Evolutionary conservation across 2,113 vertebrate species (phyloP), one percentile per base, ranked within the genome.

Genomic region (Stigmatopora nigra): DNA sequence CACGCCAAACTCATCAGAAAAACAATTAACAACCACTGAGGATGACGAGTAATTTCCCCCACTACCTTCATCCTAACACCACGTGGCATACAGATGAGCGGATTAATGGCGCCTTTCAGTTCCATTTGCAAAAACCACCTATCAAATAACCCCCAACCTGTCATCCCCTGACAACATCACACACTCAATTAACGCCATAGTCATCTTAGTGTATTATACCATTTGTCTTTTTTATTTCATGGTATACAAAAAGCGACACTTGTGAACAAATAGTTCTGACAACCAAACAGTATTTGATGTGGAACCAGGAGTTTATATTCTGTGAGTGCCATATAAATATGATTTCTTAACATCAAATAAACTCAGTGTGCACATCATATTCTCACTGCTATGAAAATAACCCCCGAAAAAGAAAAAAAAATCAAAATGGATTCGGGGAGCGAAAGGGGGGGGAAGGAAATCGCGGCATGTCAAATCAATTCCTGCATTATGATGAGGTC

Each of bases 401-500:
- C 25, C 25, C 25, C 25, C 25, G 25, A 31, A 31, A 2, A 70
- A 84, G 66, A 83, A 82, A 76, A 53, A 67, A 75, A 57, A 38
- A 15, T 45, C 38, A 55, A 67, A 82, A 77, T 55, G 65, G 77
- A 66, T 69, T 61, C 44, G 58, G 36, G n/a, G 44, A 71, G 73
- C 1, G 14, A 22, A 15, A 6, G 6, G 22, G 22, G 70, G 69
- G 16, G n/a, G 68, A 73, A 77, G 73, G 75, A 83, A 80, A 85
- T 78, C 72, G 68, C 60, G 76, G 85, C 80, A 82, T 84, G 82
- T 76, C 80, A 84, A 88, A 88, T 88, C 84, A 85, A 87, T 88
- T 86, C 82, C 79, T 61, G 64, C 81, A 77, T 83, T 84, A 63
- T 82, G 86, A 89, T 84, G 87, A 88, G 83, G 86, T 88, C 79